Percentiles rank a stretch among this genome's conserved stretches.
These are phyloP conservation scores for Ametastegia equiseti DNA, from an alignment of 2,888 invertebrate genomes.

Conservation along the genomic window DNA sequence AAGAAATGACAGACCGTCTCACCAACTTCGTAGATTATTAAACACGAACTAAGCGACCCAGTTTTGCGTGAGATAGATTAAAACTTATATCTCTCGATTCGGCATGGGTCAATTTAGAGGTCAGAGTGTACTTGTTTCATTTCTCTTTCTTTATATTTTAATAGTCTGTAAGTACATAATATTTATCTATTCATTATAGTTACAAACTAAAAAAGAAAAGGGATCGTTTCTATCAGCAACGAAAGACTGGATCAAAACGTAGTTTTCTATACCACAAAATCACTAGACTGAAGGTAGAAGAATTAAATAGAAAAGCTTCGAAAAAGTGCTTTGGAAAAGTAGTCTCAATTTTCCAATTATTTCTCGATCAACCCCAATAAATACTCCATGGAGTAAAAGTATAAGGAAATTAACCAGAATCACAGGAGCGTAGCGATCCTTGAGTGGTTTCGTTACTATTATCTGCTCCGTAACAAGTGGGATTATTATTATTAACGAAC, in stretches of 20 bases:
- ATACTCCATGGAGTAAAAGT: background rate
- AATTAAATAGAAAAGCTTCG: too few relatives aligned
- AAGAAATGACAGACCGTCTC: background rate
- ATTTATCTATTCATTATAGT: background rate
- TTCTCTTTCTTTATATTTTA: background rate
- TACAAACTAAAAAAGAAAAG: background rate
- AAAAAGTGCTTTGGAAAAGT: background rate
- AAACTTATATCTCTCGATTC: constrained; percentile 40
- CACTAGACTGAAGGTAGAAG: too few relatives aligned
- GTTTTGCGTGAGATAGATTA: constrained; percentile 29
- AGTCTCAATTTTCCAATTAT: background rate
- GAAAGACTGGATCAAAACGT: too few relatives aligned
- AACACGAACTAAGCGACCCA: constrained; percentile 18
- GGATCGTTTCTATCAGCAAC: too few relatives aligned
- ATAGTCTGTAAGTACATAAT: background rate
- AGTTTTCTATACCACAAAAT: too few relatives aligned
- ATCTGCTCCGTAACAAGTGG: background rate
- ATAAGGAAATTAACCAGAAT: constrained; percentile 3
- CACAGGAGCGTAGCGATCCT: background rate
- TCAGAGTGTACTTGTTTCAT: constrained; percentile 9
- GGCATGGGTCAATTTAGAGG: constrained; percentile 22
- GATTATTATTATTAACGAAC: constrained; percentile 2
- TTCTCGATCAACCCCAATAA: background rate
- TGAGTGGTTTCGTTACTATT: constrained; percentile 11
- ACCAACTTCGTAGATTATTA: constrained; percentile 24